These are phyloP conservation scores for Drosophila pegasa DNA, from an alignment of 2,888 invertebrate species.

Conservation along the genomic window DNA sequence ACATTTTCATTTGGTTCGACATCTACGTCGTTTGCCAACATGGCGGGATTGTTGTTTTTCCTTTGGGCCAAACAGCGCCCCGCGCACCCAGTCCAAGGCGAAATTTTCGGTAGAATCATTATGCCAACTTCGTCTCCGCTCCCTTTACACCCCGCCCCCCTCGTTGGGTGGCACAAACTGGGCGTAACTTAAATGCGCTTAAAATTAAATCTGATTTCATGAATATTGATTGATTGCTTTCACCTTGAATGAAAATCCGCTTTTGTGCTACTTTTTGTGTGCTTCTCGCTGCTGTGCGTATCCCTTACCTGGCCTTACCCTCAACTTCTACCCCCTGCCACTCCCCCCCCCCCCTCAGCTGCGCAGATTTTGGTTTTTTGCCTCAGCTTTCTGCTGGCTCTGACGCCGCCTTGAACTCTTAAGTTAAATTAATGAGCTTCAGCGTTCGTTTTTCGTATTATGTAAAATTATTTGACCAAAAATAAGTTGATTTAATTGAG, in stretches of 20 bases:
- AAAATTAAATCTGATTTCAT: conserved; percentile 81
- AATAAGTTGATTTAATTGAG: conserved; percentile 77
- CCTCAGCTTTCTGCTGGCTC: conserved; percentile 1
- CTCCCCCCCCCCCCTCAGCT: background rate
- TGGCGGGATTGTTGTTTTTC: conserved; percentile 64
- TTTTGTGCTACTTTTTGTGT: conserved; percentile 73
- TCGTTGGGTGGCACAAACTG: conserved; percentile 29
- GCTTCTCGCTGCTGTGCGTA: conserved; percentile 25
- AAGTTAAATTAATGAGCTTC: conserved; percentile 77
- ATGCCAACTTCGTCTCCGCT: conserved; percentile 4
- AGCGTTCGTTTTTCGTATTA: conserved; percentile 57
- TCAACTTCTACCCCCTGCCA: conserved; percentile 24
- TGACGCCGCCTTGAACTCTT: conserved; percentile 52
- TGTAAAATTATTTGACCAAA: conserved; percentile 79
- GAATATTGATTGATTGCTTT: conserved; percentile 81
- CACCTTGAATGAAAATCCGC: conserved; percentile 81
- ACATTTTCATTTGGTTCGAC: conserved; percentile 71
- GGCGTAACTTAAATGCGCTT: conserved; percentile 75
- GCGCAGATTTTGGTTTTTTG: conserved; percentile 21
- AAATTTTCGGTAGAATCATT: conserved; percentile 56
- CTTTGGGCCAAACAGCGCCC: conserved; percentile 9
- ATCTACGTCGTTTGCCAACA: conserved; percentile 51
- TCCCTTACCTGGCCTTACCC: conserved; percentile 58
- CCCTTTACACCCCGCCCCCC: too few relatives aligned
- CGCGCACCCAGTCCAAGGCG: conserved; percentile 35